These are phyloP conservation scores for Stenodera caucasica DNA, from an alignment of 2,888 invertebrate species.

Conservation along the genomic window DNA sequence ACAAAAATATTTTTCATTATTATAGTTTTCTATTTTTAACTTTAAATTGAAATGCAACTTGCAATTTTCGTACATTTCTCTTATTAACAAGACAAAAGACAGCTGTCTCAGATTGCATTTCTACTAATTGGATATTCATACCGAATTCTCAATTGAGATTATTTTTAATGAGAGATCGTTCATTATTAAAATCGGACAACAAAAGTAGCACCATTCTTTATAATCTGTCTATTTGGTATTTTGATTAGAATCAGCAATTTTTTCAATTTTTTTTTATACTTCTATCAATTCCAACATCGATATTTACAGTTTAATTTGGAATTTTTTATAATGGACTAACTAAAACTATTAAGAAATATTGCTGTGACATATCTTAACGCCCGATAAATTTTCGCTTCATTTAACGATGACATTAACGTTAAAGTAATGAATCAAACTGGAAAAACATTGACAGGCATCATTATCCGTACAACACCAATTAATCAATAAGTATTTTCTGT, in stretches of 20 bases:
- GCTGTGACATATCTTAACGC: background rate
- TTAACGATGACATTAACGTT: background rate
- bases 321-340: background rate
- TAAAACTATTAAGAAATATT: background rate
- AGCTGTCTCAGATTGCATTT: background rate
- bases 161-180: slow-evolving; percentile 19
- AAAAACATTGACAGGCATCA: background rate
- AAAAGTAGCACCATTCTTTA: background rate
- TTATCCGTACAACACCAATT: background rate
- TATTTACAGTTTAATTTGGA: background rate
- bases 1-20: background rate
- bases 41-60: background rate
- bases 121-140: slow-evolving; percentile 10
- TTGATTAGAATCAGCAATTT: no score
- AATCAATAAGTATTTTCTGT: background rate
- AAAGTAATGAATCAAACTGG: background rate
- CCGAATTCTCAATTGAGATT: background rate
- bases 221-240: background rate
- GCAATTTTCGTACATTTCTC: background rate
- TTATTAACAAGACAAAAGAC: background rate
- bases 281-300: background rate
- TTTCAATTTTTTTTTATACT: no score
- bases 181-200: background rate
- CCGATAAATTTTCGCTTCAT: background rate
- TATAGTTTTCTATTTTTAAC: background rate